Conservation (phyloP, 35 echinoderm and acorn worm genomes). For the Lytechinus pictus region DNA sequence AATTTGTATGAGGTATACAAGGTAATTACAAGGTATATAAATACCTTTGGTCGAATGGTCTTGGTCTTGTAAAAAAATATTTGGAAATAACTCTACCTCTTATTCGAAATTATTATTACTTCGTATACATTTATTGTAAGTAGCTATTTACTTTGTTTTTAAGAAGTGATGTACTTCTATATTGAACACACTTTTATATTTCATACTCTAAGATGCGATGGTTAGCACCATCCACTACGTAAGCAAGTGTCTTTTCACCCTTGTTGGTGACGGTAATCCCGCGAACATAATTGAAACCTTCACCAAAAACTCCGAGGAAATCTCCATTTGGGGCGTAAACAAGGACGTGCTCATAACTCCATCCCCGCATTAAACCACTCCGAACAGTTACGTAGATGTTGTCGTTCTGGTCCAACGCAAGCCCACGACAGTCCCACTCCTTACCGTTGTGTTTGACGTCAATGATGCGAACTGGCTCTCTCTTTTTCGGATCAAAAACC, state of each 20-base stretch:
- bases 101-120: too few relatives aligned
- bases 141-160: not conserved
- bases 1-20: too few relatives aligned
- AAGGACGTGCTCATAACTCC: constrained; percentile 52
- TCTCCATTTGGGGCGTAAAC: constrained; percentile 66
- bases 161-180: not conserved
- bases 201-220: constrained; percentile 45
- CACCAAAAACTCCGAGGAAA: constrained; percentile 54
- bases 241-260: constrained; percentile 37
- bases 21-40: too few relatives aligned
- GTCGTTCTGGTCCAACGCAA: constrained; percentile 58
- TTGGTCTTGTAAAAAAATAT: too few relatives aligned
- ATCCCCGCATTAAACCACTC: constrained; percentile 3
- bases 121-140: too few relatives aligned
- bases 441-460: constrained; percentile 64
- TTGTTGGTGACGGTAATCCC: constrained; percentile 45
- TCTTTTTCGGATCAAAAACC: constrained; percentile 52
- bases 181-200: not conserved
- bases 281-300: constrained; percentile 65
- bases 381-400: constrained; percentile 70
- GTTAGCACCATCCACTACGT: constrained; percentile 55
- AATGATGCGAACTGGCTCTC: constrained; percentile 37
- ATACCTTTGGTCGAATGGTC: too few relatives aligned
- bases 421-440: constrained; percentile 55
- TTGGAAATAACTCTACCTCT: too few relatives aligned